phyloP scores from a whole-genome alignment of 2,797 vertebrate genomes.

The Sciurus carolinensis region DNA sequence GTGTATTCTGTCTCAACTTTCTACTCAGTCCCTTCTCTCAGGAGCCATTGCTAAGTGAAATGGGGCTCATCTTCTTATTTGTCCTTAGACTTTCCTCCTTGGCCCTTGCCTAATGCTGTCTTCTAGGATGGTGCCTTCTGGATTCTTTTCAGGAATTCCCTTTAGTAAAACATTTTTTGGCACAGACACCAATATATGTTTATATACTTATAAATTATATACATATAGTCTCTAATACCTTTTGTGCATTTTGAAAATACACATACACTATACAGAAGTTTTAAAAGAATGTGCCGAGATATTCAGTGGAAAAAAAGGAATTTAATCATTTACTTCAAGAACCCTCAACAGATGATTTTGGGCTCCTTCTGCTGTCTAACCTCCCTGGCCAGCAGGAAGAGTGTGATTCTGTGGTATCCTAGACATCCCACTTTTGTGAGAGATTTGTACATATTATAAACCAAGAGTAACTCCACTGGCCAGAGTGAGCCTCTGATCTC shows the following conservation, averaged over 20 bases:
- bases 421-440: not conserved
- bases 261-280: not conserved
- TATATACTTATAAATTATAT: not conserved
- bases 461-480: not conserved
- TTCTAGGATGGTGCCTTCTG: not conserved
- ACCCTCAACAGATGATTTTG: not conserved
- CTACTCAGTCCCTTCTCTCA: not conserved
- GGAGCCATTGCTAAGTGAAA: not conserved
- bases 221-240: not conserved
- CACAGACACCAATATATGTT: not conserved
- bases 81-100: not conserved
- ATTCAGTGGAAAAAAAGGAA: not conserved
- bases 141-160: not conserved
- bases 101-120: not conserved
- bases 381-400: not conserved
- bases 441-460: not conserved
- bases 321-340: not conserved
- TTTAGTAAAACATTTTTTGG: not conserved
- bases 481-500: not conserved
- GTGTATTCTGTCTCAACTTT: not conserved
- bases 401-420: not conserved
- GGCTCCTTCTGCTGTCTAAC: too few species aligned
- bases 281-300: not conserved
- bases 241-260: conserved; percentile 25
- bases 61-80: not conserved